Percentiles rank a stretch among this genome's conserved stretches.
Evolutionary conservation across 2,888 invertebrate genomes (phyloP).

Genomic region (Palloptera scutellata): DNA sequence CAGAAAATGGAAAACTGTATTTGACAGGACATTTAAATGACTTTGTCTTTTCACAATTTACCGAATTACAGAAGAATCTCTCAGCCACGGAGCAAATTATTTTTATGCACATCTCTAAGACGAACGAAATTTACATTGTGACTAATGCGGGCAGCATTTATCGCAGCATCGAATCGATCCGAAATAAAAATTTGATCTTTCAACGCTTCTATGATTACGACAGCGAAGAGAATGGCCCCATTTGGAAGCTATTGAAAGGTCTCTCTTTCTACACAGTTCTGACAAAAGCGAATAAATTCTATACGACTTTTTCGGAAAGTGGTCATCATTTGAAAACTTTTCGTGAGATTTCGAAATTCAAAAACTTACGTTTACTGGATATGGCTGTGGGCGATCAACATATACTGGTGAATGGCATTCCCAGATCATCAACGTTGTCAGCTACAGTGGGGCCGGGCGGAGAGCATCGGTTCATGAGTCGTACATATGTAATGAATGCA

Average conservation of each 20-base stretch:
- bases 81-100: constrained; percentile 56
- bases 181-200: constrained; percentile 60
- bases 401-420: constrained; percentile 60
- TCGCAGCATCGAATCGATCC: constrained; percentile 58
- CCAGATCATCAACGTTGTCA: constrained; percentile 52
- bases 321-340: constrained; percentile 63
- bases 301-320: constrained; percentile 63
- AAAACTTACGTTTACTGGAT: constrained; percentile 58
- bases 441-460: constrained; percentile 43
- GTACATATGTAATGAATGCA: constrained; percentile 49
- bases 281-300: constrained; percentile 61
- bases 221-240: constrained; percentile 62
- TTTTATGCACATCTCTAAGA: constrained; percentile 61
- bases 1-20: constrained; percentile 56
- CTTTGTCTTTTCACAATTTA: constrained; percentile 58
- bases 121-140: constrained; percentile 62
- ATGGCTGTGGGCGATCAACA: constrained; percentile 61
- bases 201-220: constrained; percentile 63
- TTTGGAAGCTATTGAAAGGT: constrained; percentile 60
- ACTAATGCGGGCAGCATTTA: constrained; percentile 61
- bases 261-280: constrained; percentile 60
- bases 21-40: constrained; percentile 60
- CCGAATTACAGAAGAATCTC: constrained; percentile 60
- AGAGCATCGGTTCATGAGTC: constrained; percentile 49
- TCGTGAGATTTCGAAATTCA: constrained; percentile 63